Evolutionary conservation across 1,140 invertebrate genomes (phyloP), one percentile per base, ranked within the genome.

Genomic region (Ostrea denselamellosa): DNA sequence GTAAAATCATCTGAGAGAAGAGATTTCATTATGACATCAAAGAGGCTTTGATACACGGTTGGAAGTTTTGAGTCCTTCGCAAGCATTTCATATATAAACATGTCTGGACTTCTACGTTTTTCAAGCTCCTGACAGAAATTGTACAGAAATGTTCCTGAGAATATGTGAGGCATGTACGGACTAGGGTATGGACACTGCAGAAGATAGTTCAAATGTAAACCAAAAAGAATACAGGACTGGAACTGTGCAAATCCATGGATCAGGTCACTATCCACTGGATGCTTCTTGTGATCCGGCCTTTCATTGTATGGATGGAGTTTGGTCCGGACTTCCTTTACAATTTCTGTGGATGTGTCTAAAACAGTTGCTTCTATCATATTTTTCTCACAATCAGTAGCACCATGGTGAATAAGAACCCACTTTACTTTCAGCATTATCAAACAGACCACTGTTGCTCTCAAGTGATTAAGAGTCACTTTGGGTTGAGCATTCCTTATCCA

Each of bases 401-500:
- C 58, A 77, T n/a, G 44, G 14, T 88, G 81, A 68, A 86, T 58
- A 54, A 84, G 88, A 17, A 88, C 51, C 25, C 85, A 83, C 56
- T 91, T 92, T 10, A 91, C 81, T 52, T 91, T 89, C 12, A 93
- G 87, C 44, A 92, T 85, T 10, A 94, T 86, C 10, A 92, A 56
- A 88, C 91, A 91, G 12, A 93, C 82, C 3, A 94, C 8, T 0
- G 94, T 8, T 19, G 90, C 85, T 19, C 89, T 88, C 17, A 94
- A 44, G 83, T 92, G 91, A 87, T 89, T 56, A 19, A 85, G 54
- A 25, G 89, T 89, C 8, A 92, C 88, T 85, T 90, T 88, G 9
- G 94, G 92, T 22, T 85, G 44, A 54, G 93, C 86, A 93, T 96
- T 95, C 92, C 93, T 95, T 71, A 95, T 93, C 97, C 97, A 97